Percentiles rank a stretch among this genome's conserved stretches.
These are phyloP conservation scores for Glomeris marginata DNA, from an alignment of 2,888 invertebrate species.

Conservation along the genomic window DNA sequence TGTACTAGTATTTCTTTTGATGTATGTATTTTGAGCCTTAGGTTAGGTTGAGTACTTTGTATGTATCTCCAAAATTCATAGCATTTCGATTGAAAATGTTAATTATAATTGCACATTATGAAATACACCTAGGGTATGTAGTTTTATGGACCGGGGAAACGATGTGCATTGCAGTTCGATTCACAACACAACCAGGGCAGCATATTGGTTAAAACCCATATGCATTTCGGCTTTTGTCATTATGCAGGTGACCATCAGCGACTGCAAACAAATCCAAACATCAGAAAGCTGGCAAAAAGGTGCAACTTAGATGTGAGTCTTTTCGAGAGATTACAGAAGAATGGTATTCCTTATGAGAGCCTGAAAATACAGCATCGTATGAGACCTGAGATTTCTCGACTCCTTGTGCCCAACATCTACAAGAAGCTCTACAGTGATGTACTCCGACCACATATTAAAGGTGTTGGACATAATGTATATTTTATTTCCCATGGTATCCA, in stretches of 20 bases:
- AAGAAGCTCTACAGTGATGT: constrained; percentile 41
- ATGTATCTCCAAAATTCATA: too few species aligned
- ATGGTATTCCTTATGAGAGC: constrained; percentile 41
- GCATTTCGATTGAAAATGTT: too few species aligned
- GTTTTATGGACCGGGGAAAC: too few species aligned
- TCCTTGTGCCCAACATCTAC: constrained; percentile 50
- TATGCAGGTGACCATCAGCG: constrained; percentile 62
- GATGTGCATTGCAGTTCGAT: too few species aligned
- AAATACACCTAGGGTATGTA: too few species aligned
- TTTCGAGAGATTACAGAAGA: constrained; percentile 62
- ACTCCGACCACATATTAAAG: constrained; percentile 40
- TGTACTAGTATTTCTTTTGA: too few species aligned
- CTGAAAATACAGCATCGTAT: constrained; percentile 58
- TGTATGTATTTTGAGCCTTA: too few species aligned
- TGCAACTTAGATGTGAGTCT: constrained; percentile 59
- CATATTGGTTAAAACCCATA: too few species aligned
- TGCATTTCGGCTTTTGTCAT: too few species aligned
- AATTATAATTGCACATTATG: too few species aligned
- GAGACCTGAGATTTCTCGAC: constrained; percentile 47
- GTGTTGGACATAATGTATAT: constrained; percentile 46
- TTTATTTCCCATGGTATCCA: constrained; percentile 46
- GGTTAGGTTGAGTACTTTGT: too few species aligned
- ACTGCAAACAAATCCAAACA: constrained; percentile 53
- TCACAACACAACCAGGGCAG: too few species aligned
- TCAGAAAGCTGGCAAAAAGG: constrained; percentile 46